These are phyloP conservation scores for Tupiocoris notatus DNA, from an alignment of 2,888 invertebrate species.

Conservation along the genomic window DNA sequence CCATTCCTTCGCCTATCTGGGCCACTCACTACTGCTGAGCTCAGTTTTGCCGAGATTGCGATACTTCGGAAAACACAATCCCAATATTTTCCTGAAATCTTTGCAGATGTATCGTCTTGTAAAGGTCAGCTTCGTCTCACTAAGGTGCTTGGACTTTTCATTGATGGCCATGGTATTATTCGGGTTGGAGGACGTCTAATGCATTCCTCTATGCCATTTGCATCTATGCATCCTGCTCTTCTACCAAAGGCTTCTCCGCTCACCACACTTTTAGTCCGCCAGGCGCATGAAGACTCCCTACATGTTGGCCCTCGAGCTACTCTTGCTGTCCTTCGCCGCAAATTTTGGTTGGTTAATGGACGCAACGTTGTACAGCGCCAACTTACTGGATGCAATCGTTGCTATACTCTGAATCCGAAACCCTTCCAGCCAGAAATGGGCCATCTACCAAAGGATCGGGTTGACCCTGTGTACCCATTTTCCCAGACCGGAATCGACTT, in stretches of 20 bases:
- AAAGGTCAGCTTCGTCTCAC: background rate
- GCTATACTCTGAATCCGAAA: background rate
- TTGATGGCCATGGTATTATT: background rate
- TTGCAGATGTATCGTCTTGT: background rate
- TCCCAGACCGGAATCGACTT: constrained; percentile 17
- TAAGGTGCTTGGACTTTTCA: background rate
- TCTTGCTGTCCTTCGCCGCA: background rate
- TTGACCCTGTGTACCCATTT: background rate
- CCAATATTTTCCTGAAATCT: background rate
- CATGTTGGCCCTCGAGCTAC: constrained; percentile 6
- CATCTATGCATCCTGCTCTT: constrained; percentile 6
- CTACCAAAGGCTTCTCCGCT: background rate
- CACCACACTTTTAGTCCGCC: background rate
- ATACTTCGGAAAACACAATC: background rate
- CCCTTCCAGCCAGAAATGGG: background rate
- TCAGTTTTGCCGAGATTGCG: background rate
- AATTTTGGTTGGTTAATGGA: constrained; percentile 11
- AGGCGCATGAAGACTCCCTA: background rate
- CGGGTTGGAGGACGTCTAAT: constrained; percentile 5
- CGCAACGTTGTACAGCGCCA: background rate
- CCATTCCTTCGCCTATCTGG: background rate
- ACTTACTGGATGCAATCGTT: background rate
- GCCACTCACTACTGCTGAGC: background rate
- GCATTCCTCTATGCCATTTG: background rate
- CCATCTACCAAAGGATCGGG: background rate